Evolutionary conservation across 2,113 vertebrate species (phyloP).

Genomic region (Lophotis ruficrista): DNA sequence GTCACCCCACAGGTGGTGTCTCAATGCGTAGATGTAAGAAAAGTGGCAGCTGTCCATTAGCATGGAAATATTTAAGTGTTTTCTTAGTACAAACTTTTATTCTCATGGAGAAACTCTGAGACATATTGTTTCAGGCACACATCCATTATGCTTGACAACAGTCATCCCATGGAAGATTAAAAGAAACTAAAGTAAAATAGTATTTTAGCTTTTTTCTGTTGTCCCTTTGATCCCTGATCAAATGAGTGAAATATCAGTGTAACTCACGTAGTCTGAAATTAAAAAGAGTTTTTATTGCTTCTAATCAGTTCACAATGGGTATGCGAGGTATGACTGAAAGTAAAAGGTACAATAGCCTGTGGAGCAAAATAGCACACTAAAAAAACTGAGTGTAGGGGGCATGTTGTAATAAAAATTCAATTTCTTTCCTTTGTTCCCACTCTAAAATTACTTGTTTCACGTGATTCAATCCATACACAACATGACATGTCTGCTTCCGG

Average conservation of each 20-base stretch:
- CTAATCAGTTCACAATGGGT: neutral
- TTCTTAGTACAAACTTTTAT: neutral
- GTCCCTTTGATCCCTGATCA: neutral
- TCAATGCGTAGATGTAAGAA: accelerated
- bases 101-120: neutral
- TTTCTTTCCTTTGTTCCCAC: neutral
- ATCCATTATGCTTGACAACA: neutral
- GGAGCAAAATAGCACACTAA: neutral
- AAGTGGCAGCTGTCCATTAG: neutral
- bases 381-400: neutral
- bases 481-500: neutral
- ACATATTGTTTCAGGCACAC: neutral
- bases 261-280: neutral
- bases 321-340: neutral
- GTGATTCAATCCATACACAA: neutral
- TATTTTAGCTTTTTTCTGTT: neutral
- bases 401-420: neutral
- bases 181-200: neutral
- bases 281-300: neutral
- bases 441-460: neutral
- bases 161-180: neutral
- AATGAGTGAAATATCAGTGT: neutral
- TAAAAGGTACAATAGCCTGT: neutral
- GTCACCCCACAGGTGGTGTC: neutral
- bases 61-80: neutral